These are phyloP conservation scores for Dipodomys spectabilis DNA, from an alignment of 2,113 vertebrate species.

Conservation along the genomic window DNA sequence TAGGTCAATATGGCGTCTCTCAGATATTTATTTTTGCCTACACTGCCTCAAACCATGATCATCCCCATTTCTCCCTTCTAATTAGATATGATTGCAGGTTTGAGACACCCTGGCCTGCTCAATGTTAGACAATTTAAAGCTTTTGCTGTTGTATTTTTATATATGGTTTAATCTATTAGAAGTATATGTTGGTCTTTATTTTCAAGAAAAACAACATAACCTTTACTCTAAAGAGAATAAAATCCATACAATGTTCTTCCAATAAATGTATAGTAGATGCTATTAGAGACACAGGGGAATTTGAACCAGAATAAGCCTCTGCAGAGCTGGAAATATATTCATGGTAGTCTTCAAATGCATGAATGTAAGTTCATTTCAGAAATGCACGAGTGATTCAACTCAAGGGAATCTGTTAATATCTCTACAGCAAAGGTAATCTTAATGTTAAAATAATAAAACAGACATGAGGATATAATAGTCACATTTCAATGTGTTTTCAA, in stretches of 20 bases:
- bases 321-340: neutral
- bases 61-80: too few relatives aligned
- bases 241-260: neutral
- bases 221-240: constrained; percentile 17
- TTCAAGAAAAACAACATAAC: neutral
- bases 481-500: too few relatives aligned
- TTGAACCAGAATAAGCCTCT: neutral
- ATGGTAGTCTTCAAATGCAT: neutral
- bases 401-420: neutral
- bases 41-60: too few relatives aligned
- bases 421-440: too few relatives aligned
- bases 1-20: too few relatives aligned
- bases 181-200: neutral
- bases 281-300: neutral
- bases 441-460: too few relatives aligned
- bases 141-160: neutral
- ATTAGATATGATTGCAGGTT: too few relatives aligned
- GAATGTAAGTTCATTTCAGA: neutral
- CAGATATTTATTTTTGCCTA: too few relatives aligned
- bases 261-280: neutral
- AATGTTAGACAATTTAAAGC: neutral
- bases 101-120: too few relatives aligned
- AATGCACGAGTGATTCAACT: neutral
- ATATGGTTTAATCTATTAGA: neutral
- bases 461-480: too few relatives aligned